These are phyloP conservation scores for Bryconaethiops microstoma DNA, from an alignment of 2,797 vertebrate genomes.

Conservation along the genomic window DNA sequence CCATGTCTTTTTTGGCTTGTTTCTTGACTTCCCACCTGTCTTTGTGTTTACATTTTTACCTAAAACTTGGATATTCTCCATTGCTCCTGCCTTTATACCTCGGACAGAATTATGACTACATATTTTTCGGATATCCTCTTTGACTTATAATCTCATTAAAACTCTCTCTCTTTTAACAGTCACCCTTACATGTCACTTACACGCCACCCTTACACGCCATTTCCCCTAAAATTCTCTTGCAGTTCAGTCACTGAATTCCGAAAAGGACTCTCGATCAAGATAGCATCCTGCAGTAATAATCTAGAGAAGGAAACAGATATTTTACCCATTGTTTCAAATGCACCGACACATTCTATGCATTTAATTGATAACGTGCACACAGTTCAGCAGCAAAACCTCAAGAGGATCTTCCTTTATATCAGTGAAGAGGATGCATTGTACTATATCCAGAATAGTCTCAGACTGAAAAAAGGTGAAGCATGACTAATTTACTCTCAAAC, in stretches of 20 bases:
- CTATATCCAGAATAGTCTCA: background rate
- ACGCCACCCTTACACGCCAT: background rate
- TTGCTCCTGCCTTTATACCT: no score
- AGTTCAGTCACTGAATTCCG: background rate
- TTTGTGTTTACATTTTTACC: no score
- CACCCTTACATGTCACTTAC: no score
- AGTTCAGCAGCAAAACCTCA: background rate
- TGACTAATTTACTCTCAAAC: background rate
- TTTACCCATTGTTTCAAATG: background rate
- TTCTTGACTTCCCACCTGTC: no score
- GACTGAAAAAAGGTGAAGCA: background rate
- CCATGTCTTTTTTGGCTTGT: no score
- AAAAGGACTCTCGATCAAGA: background rate
- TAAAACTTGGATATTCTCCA: no score
- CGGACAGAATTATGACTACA: no score
- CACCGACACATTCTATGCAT: background rate
- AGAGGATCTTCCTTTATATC: background rate
- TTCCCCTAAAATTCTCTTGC: background rate
- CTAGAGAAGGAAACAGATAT: background rate
- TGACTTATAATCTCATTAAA: no score
- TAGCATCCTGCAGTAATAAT: background rate
- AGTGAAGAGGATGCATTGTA: background rate
- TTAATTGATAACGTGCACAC: constrained; percentile 15
- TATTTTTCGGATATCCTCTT: no score
- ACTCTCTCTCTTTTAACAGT: no score